Conservation (phyloP, 1,140 invertebrate genomes). For the Lucilia cuprina region DNA sequence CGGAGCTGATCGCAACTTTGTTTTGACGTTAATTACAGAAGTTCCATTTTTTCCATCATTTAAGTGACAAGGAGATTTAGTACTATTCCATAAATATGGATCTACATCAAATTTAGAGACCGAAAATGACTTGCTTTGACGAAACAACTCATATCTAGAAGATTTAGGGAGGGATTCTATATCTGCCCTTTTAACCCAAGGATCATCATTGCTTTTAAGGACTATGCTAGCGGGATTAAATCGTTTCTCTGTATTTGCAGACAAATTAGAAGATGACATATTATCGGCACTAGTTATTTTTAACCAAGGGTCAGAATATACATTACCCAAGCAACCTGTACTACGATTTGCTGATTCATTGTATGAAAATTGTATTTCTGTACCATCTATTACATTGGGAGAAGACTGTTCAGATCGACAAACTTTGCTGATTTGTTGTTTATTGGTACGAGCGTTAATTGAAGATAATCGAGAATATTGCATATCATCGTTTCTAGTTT, state of each 20-base stretch:
- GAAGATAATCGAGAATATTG: conserved; percentile 37
- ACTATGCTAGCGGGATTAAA: not conserved
- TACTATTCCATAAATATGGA: conserved; percentile 21
- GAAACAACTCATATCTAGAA: conserved; percentile 27
- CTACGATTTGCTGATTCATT: conserved; percentile 50
- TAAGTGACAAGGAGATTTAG: conserved; percentile 15
- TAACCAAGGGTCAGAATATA: conserved; percentile 59
- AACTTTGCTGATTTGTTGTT: not conserved
- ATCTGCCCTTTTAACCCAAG: conserved; percentile 46
- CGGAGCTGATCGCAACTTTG: conserved; percentile 47
- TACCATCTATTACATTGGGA: conserved; percentile 53
- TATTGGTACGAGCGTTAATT: not conserved
- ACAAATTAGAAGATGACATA: not conserved
- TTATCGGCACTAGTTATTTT: conserved; percentile 48
- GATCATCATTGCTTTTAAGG: conserved; percentile 40
- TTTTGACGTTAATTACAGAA: not conserved
- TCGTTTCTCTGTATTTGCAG: not conserved
- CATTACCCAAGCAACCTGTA: conserved; percentile 54
- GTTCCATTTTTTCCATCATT: conserved; percentile 1
- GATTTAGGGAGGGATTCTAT: not conserved
- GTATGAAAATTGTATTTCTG: conserved; percentile 47
- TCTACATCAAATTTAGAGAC: conserved; percentile 28
- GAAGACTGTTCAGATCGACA: conserved; percentile 56
- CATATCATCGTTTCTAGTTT: conserved; percentile 38
- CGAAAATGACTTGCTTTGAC: conserved; percentile 36